These are phyloP conservation scores for Cylindroiulus punctatus DNA, from an alignment of 2,888 invertebrate species.

Conservation along the genomic window DNA sequence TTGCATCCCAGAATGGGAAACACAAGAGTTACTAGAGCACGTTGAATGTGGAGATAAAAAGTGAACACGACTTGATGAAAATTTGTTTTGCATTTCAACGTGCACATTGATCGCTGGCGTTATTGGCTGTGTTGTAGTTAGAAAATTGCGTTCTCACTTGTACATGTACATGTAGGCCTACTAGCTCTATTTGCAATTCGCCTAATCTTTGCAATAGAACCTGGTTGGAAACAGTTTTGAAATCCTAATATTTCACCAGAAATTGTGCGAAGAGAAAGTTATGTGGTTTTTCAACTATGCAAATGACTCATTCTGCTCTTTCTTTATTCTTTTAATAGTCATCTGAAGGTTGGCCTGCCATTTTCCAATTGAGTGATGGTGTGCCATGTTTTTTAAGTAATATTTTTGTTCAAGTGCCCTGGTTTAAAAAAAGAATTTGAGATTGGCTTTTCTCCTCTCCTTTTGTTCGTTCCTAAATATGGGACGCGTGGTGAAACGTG, in stretches of 20 bases:
- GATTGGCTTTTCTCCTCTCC: background rate
- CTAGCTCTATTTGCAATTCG: background rate
- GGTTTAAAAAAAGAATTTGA: background rate
- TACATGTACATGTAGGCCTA: background rate
- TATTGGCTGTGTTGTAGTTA: background rate
- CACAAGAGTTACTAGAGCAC: background rate
- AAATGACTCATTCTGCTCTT: background rate
- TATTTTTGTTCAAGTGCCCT: conserved; percentile 13
- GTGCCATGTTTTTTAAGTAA: background rate
- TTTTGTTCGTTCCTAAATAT: conserved; percentile 2
- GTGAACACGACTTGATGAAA: background rate
- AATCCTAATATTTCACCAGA: background rate
- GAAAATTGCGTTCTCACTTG: background rate
- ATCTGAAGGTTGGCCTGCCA: background rate
- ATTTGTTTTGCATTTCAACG: background rate
- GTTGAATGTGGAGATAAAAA: background rate
- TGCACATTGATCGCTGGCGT: background rate
- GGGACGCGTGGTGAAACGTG: conserved; percentile 11
- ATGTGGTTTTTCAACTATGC: background rate
- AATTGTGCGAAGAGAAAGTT: background rate
- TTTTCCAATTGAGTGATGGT: background rate
- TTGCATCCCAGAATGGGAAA: background rate
- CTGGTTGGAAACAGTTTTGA: background rate
- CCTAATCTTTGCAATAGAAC: background rate
- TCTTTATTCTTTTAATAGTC: background rate